phyloP scores from a whole-genome alignment of 2,888 invertebrate genomes.

The Melikaiella ostensackeni region DNA sequence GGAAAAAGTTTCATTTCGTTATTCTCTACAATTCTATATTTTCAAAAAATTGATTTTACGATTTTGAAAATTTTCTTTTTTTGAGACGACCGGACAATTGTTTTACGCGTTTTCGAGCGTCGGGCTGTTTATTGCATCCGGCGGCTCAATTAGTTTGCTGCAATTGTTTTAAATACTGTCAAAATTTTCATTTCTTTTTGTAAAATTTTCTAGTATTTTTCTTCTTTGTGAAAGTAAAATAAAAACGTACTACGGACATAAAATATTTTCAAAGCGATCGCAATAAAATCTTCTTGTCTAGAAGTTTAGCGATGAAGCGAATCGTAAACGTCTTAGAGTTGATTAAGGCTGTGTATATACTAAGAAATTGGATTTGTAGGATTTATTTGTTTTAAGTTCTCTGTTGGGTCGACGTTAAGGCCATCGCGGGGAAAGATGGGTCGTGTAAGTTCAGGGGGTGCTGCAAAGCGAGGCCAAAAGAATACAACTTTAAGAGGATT shows the following conservation, averaged over 20 bases:
- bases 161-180: too few relatives aligned
- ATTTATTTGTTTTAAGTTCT: slow-evolving; percentile 70
- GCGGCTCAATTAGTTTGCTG: neutral
- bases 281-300: neutral
- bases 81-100: too few relatives aligned
- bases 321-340: slow-evolving; percentile 18
- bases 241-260: neutral
- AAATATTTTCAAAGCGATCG: neutral
- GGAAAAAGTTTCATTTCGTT: too few relatives aligned
- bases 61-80: too few relatives aligned
- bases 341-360: slow-evolving; percentile 43
- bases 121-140: too few relatives aligned
- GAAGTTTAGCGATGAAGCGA: slow-evolving; percentile 1
- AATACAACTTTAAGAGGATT: slow-evolving; percentile 78
- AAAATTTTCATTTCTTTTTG: neutral
- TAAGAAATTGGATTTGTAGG: slow-evolving; percentile 72
- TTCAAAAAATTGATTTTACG: too few relatives aligned
- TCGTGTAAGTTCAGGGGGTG: slow-evolving; percentile 51
- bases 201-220: neutral
- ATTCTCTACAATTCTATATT: too few relatives aligned
- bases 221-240: neutral
- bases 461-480: slow-evolving; percentile 75
- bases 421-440: slow-evolving; percentile 39
- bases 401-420: slow-evolving; percentile 49
- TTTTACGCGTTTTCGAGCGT: too few relatives aligned